Base-by-base conservation (phyloP, 2,797 vertebrate genomes). In the Tapirus indicus region DNA sequence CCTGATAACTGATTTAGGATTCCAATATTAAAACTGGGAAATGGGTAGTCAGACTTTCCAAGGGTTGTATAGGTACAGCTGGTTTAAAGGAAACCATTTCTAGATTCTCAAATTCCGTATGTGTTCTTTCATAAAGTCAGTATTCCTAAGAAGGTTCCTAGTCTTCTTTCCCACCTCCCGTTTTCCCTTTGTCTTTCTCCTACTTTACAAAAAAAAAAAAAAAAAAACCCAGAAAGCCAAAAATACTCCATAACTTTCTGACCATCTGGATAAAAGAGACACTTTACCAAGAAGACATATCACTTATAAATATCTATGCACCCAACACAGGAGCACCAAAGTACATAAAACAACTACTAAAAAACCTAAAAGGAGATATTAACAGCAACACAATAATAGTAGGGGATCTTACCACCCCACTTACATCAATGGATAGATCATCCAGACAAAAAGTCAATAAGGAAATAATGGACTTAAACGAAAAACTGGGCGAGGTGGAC, bases 21-120 rank as follows among this genome's bases (percentile, higher is more conserved):
- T 88, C n/a, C 9, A 83, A 0, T 88, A 56, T 79, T 71, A 60
- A 88, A 62, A 78, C 54, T 74, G 69, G 27, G 62, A 83, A 69
- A 64, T 82, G 35, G 38, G 25, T 83, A 60, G 23, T 44, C 27
- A n/a, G 49, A 74, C 58, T 75, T 83, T 62, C 52, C 69, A 88
- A 94, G 32, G 11, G 20, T 69, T 69, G 25, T 83, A 35, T n/a
- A 93, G 54, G 60, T 44, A 60, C 8, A 62, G 71, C 64, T 84
- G 72, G 35, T 84, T 88, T 71, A 90, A 91, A 96, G 47, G 38
- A 72, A 91, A 66, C 49, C 32, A 66, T 68, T 82, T 87, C 68
- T 68, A 41, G 49, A 21, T 92, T 88, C 49, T 88, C 41, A 83
- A 60, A 52, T 68, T 87, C 72, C 41, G 6, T 80, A 9, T 32